Conservation (phyloP, 2,797 vertebrate genomes). For the Pristis pectinata region DNA sequence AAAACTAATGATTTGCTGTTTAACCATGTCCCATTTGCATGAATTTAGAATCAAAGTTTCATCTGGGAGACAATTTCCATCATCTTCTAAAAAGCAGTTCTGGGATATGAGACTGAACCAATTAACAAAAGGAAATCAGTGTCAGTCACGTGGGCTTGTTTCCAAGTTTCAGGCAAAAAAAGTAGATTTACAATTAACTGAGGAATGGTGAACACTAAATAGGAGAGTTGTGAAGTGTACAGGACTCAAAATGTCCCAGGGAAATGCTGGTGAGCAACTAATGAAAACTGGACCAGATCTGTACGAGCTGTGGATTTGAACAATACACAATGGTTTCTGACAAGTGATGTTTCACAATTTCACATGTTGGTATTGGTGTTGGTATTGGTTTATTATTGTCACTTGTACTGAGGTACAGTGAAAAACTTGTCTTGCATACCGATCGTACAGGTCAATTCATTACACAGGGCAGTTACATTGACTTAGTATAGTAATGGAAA, state of each 20-base stretch:
- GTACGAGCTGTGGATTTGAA: background rate
- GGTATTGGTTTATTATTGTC: too few relatives aligned
- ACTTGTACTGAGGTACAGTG: too few relatives aligned
- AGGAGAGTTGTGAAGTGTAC: background rate
- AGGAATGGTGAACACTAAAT: background rate
- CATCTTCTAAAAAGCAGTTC: background rate
- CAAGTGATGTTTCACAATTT: background rate
- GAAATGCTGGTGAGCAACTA: background rate
- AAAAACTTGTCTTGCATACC: too few relatives aligned
- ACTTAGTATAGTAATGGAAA: too few relatives aligned
- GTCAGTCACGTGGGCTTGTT: background rate
- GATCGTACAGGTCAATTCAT: too few relatives aligned
- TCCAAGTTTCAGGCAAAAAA: background rate
- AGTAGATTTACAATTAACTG: background rate
- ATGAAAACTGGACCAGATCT: background rate
- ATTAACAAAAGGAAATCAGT: background rate
- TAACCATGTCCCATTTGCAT: slow-evolving; percentile 4
- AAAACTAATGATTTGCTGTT: background rate
- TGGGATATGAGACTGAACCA: background rate
- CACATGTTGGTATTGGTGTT: too few relatives aligned
- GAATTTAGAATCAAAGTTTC: background rate
- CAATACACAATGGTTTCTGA: background rate
- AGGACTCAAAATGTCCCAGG: background rate
- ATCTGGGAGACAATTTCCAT: background rate
- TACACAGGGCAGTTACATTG: too few relatives aligned